Evolutionary conservation across 2,888 invertebrate species (phyloP), one percentile per base, ranked within the genome.

Genomic region (Melipona beecheii): DNA sequence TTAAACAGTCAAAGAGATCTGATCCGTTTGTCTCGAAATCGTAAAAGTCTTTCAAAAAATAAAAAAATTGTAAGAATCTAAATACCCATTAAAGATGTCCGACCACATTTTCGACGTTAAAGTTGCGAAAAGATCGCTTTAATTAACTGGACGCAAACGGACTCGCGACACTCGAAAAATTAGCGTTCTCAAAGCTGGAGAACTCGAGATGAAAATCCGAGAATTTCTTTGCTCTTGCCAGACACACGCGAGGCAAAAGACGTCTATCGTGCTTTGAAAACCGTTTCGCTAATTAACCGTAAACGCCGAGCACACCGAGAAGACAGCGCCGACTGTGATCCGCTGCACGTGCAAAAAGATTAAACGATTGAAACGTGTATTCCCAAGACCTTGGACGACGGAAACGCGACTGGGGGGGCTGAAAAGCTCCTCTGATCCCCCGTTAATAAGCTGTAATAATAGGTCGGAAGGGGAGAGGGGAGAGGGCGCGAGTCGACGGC

Each of bases 391-490:
- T 62, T 78, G 50, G 49, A 36, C 21, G 64, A 9, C 15, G 65
- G 24, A 36, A 78, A 65, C n/a, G 24, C 15, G 19, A 27, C 50
- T 4, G 43, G n/a, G 24, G n/a, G 24, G 17, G 73, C n/a, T 65
- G 56, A 56, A 24, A 69, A 56, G 43, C 36, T n/a, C 17, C 54
- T 9, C 43, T 75, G 27, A 71, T 68, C 66, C 60, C n/a, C 24
- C 71, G 78, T 68, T 75, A 78, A 83, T 75, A 72, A 83, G 56
- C 78, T 75, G 75, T 58, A 62, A 83, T 77, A 74, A 74, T 84
- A 74, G 84, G 66, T 17, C 27, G 65, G 3, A n/a, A n/a, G n/a
- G 9, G 4, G n/a, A 4, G 27, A 19, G 3, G 2, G 4, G 9
- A 4, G 21, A 6, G 27, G 19, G 43, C 19, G 36, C 19, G n/a